A percentile compares a stretch with the other conserved stretches of the same genome.
Conservation (phyloP, 1,140 invertebrate genomes). For the Thalassaphorura encarpata region DNA sequence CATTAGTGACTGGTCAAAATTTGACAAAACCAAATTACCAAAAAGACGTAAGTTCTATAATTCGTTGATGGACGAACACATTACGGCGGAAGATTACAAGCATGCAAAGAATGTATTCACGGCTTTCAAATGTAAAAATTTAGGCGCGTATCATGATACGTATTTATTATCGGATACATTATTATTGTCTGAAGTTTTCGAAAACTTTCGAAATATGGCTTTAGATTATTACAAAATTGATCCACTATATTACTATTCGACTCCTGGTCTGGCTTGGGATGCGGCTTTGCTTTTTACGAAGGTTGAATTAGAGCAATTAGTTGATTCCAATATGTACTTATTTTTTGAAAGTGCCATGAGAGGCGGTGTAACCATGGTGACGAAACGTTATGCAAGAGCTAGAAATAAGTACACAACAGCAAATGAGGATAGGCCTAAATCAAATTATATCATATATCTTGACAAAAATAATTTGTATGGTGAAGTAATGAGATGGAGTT, state of each 20-base stretch:
- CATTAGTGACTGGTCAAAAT: conserved; percentile 13
- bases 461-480: conserved; percentile 35
- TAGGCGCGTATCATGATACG: conserved; percentile 34
- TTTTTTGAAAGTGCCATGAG: conserved; percentile 31
- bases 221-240: conserved; percentile 28
- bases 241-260: conserved; percentile 33
- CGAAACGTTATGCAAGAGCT: conserved; percentile 7
- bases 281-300: conserved; percentile 29
- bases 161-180: conserved; percentile 31
- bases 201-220: conserved; percentile 30
- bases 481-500: conserved; percentile 20
- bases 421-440: conserved; percentile 2
- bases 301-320: conserved; percentile 28
- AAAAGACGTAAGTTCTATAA: conserved; percentile 18
- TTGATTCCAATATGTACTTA: conserved; percentile 32
- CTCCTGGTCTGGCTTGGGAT: conserved; percentile 33
- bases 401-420: conserved; percentile 31
- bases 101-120: conserved; percentile 33
- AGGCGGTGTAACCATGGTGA: conserved; percentile 32
- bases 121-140: conserved; percentile 29
- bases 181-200: conserved; percentile 33
- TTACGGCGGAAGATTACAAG: conserved; percentile 26
- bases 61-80: neutral
- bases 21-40: conserved; percentile 30
- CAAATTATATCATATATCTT: neutral